Evolutionary conservation across 2,888 invertebrate species (phyloP).

Genomic region (Sesia apiformis): DNA sequence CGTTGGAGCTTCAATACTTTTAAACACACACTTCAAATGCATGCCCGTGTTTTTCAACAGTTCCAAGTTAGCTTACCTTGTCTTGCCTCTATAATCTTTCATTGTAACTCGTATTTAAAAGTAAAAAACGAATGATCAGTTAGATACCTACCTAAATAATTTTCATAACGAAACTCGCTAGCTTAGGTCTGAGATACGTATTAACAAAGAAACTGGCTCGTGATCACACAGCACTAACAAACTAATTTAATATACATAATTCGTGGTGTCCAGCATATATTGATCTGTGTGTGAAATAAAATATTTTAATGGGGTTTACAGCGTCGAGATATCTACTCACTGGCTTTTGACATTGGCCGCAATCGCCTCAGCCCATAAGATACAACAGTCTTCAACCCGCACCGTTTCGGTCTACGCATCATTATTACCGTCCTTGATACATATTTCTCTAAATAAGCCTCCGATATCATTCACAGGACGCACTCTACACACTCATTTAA

Average conservation of each 20-base stretch:
- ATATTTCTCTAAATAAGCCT: conserved; percentile 20
- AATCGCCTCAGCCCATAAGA: conserved; percentile 59
- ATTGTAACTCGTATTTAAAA: conserved; percentile 7
- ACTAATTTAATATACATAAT: conserved; percentile 45
- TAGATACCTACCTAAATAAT: neutral
- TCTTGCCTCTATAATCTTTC: conserved; percentile 15
- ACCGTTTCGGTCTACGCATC: conserved; percentile 60
- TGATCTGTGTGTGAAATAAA: conserved; percentile 54
- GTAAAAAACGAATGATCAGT: neutral
- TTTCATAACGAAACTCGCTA: neutral
- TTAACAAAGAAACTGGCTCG: conserved; percentile 15
- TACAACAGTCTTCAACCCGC: conserved; percentile 58
- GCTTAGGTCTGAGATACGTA: neutral
- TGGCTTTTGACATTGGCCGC: conserved; percentile 74
- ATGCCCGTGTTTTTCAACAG: neutral
- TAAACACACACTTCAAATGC: neutral
- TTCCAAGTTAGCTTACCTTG: conserved; percentile 14
- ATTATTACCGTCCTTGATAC: conserved; percentile 33
- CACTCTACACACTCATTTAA: conserved; percentile 52
- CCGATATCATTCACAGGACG: conserved; percentile 32
- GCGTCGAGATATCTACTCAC: conserved; percentile 74
- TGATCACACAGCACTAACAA: conserved; percentile 45
- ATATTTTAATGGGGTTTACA: conserved; percentile 72
- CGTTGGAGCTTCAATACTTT: neutral
- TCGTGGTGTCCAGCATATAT: conserved; percentile 40